Conservation (phyloP, 2,113 vertebrate genomes). For the Verasper variegatus region DNA sequence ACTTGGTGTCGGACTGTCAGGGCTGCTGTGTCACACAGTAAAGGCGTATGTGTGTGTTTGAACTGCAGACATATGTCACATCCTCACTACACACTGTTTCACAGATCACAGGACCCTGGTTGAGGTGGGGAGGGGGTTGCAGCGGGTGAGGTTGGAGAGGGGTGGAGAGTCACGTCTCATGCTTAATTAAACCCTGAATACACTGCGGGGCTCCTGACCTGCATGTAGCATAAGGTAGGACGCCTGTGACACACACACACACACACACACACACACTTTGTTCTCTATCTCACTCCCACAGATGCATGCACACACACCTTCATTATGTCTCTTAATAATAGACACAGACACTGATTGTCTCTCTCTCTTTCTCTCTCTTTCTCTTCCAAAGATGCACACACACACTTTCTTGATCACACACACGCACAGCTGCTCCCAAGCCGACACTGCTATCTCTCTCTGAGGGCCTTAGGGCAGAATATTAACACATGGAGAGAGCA, state of each 20-base stretch:
- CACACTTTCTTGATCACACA: slow-evolving; percentile 42
- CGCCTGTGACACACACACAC: slow-evolving; percentile 49
- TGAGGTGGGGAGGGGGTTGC: slow-evolving; percentile 2
- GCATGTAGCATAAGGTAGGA: slow-evolving; percentile 70
- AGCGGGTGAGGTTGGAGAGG: neutral
- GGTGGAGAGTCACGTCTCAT: slow-evolving; percentile 59
- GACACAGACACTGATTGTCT: slow-evolving; percentile 19
- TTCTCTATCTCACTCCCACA: slow-evolving; percentile 4
- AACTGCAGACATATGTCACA: slow-evolving; percentile 60
- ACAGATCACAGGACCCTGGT: slow-evolving; percentile 62
- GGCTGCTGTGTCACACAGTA: slow-evolving; percentile 56
- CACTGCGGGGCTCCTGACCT: slow-evolving; percentile 71
- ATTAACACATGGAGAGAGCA: slow-evolving; percentile 58
- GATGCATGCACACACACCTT: slow-evolving; percentile 5
- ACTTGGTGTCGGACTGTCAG: slow-evolving; percentile 64
- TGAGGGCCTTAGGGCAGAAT: slow-evolving; percentile 69
- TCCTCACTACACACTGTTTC: slow-evolving; percentile 57
- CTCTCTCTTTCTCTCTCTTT: neutral
- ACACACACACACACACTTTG: slow-evolving; percentile 10
- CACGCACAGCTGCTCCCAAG: slow-evolving; percentile 69
- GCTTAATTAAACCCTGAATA: slow-evolving; percentile 76
- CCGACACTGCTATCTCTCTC: slow-evolving; percentile 50
- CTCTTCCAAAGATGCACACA: slow-evolving; percentile 3
- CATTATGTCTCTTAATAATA: neutral
- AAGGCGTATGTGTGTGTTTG: slow-evolving; percentile 14